A percentile compares a stretch with the other conserved stretches of the same genome.
These are phyloP conservation scores for Cyprinella venusta DNA, from an alignment of 2,797 vertebrate genomes.

Conservation along the genomic window DNA sequence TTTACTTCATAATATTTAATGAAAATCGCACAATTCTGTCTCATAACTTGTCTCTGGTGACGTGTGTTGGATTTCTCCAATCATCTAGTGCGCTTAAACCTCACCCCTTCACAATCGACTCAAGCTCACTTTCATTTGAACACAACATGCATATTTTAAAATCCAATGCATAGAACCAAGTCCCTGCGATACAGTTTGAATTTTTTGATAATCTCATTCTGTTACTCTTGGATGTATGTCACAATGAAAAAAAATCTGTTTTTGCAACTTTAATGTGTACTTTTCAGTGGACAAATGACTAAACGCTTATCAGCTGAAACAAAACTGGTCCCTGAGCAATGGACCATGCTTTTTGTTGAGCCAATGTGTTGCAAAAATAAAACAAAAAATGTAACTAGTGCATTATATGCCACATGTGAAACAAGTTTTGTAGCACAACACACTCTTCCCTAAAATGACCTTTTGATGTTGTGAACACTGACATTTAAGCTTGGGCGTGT, in stretches of 20 bases:
- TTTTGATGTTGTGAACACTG: conserved; percentile 20
- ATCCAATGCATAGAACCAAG: background rate
- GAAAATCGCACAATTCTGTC: background rate
- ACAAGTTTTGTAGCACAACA: background rate
- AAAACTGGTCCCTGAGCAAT: background rate
- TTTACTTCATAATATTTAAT: background rate
- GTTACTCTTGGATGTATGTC: background rate
- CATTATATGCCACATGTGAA: background rate
- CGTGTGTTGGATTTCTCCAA: background rate
- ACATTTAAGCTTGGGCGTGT: background rate
- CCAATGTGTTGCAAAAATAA: background rate
- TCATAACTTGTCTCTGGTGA: background rate
- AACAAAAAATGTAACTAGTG: background rate
- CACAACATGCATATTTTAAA: background rate
- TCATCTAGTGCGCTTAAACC: background rate
- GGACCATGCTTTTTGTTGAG: background rate
- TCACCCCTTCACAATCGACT: background rate
- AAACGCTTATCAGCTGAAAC: background rate
- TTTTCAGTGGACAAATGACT: background rate
- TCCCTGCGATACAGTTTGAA: background rate
- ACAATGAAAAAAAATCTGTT: background rate
- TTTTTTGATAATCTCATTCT: background rate
- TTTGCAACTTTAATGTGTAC: background rate
- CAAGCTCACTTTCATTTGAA: background rate
- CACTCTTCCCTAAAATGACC: background rate